Conservation (phyloP, 2,113 vertebrate species). For the Corythaeola cristata region DNA sequence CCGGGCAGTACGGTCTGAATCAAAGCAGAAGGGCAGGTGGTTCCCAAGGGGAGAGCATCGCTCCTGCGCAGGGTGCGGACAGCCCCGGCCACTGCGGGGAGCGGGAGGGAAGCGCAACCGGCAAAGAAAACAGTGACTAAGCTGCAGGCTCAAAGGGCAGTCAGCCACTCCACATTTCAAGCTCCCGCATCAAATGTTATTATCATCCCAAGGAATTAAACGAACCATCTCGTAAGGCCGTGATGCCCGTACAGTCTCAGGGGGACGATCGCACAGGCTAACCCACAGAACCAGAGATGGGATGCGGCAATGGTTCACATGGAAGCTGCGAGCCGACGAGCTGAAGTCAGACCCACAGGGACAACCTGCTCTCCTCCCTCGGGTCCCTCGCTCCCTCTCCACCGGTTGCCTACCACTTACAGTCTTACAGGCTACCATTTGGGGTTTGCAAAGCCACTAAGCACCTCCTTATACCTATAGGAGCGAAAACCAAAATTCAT, state of each 20-base stretch:
- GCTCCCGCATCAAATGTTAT: neutral
- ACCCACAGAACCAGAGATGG: neutral
- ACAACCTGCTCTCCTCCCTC: neutral
- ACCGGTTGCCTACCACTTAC: neutral
- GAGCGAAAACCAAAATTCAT: neutral
- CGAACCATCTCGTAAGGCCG: neutral
- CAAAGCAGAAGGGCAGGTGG: neutral
- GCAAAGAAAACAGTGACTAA: neutral
- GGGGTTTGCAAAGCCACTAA: neutral
- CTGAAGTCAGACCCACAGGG: neutral
- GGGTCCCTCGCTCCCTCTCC: neutral
- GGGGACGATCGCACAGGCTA: neutral
- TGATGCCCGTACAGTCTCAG: neutral
- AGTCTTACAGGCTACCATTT: neutral
- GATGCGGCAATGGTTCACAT: neutral
- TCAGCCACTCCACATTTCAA: neutral
- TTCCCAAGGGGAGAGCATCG: neutral
- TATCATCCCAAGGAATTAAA: neutral
- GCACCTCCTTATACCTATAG: neutral
- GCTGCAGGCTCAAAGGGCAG: neutral
- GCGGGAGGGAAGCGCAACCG: neutral
- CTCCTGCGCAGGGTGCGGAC: rapidly evolving
- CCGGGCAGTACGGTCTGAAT: neutral
- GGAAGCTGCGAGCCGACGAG: neutral
- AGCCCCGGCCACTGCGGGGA: rapidly evolving